Evolutionary conservation across 2,888 invertebrate genomes (phyloP).

Genomic region (Cerceris rybyensis): DNA sequence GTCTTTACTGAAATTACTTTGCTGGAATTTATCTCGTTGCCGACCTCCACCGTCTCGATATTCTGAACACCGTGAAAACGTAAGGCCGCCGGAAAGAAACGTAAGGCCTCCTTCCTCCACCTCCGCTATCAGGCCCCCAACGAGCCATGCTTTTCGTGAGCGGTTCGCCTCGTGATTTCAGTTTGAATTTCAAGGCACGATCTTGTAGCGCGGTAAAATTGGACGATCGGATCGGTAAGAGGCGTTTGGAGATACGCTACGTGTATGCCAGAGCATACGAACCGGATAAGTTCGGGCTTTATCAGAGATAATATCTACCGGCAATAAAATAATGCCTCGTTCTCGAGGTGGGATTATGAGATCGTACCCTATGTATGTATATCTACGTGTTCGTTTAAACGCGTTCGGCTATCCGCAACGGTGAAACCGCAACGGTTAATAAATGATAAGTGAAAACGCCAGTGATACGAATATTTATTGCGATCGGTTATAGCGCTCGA

Average conservation of each 20-base stretch:
- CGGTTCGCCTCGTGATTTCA: not conserved
- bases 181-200: slow-evolving; percentile 6
- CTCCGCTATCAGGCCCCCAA: not conserved
- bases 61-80: slow-evolving; percentile 21
- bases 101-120: not conserved
- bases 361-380: slow-evolving; percentile 7
- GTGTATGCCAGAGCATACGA: not conserved
- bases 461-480: slow-evolving; percentile 27
- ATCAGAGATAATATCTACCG: slow-evolving; percentile 34
- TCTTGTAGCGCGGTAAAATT: slow-evolving; percentile 22
- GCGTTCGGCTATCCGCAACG: not conserved
- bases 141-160: slow-evolving; percentile 1
- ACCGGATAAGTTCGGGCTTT: slow-evolving; percentile 37
- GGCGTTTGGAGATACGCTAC: not conserved
- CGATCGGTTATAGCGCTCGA: slow-evolving; percentile 9
- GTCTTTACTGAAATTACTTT: slow-evolving; percentile 59
- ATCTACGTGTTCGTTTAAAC: slow-evolving; percentile 11
- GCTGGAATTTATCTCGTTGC: slow-evolving; percentile 51
- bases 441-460: slow-evolving; percentile 44
- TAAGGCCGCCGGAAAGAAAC: slow-evolving; percentile 21
- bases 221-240: not conserved
- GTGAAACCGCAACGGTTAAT: slow-evolving; percentile 27
- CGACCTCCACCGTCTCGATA: not conserved
- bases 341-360: slow-evolving; percentile 24
- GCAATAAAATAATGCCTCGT: slow-evolving; percentile 42